phyloP scores from a whole-genome alignment of 2,888 invertebrate species.

The Deilephila elpenor region DNA sequence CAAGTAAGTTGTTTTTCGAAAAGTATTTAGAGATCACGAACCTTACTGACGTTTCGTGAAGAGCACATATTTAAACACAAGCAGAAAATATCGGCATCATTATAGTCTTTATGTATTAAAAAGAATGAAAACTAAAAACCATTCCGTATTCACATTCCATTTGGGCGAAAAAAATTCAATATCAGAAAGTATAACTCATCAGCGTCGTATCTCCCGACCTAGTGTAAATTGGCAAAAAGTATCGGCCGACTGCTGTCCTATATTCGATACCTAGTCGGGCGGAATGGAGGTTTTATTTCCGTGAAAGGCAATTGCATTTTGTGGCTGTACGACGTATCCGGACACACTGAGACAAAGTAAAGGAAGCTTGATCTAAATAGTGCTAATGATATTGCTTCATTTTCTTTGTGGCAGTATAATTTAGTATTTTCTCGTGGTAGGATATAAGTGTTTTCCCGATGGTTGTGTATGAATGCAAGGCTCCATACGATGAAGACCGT shows the following conservation, averaged over 20 bases:
- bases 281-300: constrained; percentile 2
- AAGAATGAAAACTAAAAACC: too few relatives aligned
- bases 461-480: too few relatives aligned
- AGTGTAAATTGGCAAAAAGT: not conserved
- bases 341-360: not conserved
- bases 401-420: not conserved
- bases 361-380: not conserved
- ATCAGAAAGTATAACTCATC: not conserved
- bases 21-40: too few relatives aligned
- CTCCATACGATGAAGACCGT: too few relatives aligned
- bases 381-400: not conserved
- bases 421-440: too few relatives aligned
- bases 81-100: too few relatives aligned
- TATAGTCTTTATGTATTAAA: too few relatives aligned
- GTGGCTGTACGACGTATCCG: not conserved
- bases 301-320: not conserved
- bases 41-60: too few relatives aligned
- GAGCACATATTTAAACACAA: too few relatives aligned
- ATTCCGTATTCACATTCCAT: too few relatives aligned
- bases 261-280: not conserved
- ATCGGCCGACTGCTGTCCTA: constrained; percentile 1
- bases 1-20: too few relatives aligned
- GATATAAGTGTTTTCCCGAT: too few relatives aligned
- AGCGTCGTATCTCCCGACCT: not conserved
- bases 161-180: not conserved